phyloP scores from a whole-genome alignment of 2,113 vertebrate genomes.

The Elachura formosa region DNA sequence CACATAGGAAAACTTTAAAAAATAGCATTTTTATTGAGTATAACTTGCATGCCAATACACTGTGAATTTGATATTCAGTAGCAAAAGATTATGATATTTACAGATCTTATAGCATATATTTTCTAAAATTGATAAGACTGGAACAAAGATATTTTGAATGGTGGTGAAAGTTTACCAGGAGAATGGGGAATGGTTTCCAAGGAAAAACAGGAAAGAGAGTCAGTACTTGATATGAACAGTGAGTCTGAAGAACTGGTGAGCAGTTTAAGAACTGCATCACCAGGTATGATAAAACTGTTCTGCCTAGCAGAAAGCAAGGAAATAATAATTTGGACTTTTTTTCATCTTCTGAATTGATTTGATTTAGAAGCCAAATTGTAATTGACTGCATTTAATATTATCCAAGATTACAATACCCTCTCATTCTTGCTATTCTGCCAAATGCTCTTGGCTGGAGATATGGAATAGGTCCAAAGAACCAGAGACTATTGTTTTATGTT shows the following conservation, averaged over 20 bases:
- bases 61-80: background rate
- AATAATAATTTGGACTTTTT: background rate
- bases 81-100: background rate
- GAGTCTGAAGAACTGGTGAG: background rate
- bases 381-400: background rate
- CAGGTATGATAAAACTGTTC: background rate
- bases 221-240: background rate
- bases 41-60: background rate
- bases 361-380: background rate
- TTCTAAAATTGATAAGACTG: background rate
- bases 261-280: background rate
- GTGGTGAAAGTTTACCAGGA: background rate
- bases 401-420: background rate
- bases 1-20: background rate
- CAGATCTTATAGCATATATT: background rate
- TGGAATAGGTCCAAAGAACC: background rate
- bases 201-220: background rate
- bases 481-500: background rate
- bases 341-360: background rate
- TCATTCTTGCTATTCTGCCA: background rate
- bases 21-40: background rate
- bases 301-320: background rate
- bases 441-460: background rate
- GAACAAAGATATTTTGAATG: background rate
- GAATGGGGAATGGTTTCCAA: background rate